Base-by-base conservation (phyloP, 2,113 vertebrate species). In the Nerophis ophidion region DNA sequence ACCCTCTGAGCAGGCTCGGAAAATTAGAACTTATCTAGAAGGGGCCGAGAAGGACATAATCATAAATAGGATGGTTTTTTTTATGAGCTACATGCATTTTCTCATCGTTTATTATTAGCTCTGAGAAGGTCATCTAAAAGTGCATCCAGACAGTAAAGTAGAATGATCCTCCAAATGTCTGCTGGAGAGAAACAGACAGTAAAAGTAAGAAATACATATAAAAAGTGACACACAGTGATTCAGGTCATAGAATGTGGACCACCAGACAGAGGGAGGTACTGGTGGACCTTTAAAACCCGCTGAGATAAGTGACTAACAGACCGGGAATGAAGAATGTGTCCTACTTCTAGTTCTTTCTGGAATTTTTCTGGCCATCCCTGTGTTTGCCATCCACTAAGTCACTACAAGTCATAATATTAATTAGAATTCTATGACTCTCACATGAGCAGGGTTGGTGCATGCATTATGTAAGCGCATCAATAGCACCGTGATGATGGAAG, bases 41-140 rank as follows among this genome's bases (percentile, higher is more conserved):
- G 35, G n/a, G 35, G 4, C 38, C 3, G 53, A 19, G 38, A 42
- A 56, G 54, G 54, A 56, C n/a, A 11, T 8, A 5, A 6, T 19
- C 38, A 12, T 42, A 19, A 42, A 56, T 8, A 38, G n/a, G 16
- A 56, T 12, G 36, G 5, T 4, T 7, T 19, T 19, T 6, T 13
- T 56, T 56, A 11, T 38, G n/a, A 19, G 40, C 10, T 4, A 11
- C 15, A 6, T 53, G 34, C 33, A 33, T 6, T 51, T 51, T 33
- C 49, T 11, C 49, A 51, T 14, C 7, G 11, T 11, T 56, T 42
- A n/a, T 42, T 38, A 56, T 42, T 13, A 42, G 40, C 40, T 44
- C 40, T 12, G 40, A 44, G 54, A 56, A 56, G 54, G 54, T 56
- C 54, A 17, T 42, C 54, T 56, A n/a, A 19, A 56, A 56, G 38